A percentile compares a stretch with the other conserved stretches of the same genome.
Conservation (phyloP, 1,140 invertebrate genomes). For the Microplitis mediator region DNA sequence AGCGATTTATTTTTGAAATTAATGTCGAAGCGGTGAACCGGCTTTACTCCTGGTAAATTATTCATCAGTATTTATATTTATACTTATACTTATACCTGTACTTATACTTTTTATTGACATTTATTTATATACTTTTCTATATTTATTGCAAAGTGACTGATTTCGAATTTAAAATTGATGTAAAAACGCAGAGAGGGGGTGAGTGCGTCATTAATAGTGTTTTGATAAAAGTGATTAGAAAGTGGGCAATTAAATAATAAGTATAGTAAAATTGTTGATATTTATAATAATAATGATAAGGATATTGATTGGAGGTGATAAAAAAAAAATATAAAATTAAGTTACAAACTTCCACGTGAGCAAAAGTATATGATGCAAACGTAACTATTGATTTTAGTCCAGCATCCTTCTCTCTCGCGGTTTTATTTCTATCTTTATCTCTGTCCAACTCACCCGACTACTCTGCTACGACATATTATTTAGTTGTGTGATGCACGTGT, state of each 20-base stretch:
- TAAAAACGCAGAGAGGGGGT: too few relatives aligned
- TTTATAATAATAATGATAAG: neutral
- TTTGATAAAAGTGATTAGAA: neutral
- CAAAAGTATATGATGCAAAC: slow-evolving; percentile 39
- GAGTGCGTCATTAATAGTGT: neutral
- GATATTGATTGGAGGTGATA: neutral
- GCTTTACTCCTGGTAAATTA: too few relatives aligned
- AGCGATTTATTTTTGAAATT: too few relatives aligned
- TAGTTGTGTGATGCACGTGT: neutral
- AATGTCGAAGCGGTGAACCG: too few relatives aligned
- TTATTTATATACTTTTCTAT: too few relatives aligned
- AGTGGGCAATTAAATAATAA: neutral
- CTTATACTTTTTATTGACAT: too few relatives aligned
- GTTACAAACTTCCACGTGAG: slow-evolving; percentile 38
- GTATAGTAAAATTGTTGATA: neutral
- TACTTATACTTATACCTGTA: too few relatives aligned
- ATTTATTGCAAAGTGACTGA: too few relatives aligned
- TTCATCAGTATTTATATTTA: too few relatives aligned
- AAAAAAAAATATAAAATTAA: too few relatives aligned
- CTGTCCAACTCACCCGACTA: neutral
- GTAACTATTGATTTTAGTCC: slow-evolving; percentile 50
- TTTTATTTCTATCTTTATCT: neutral
- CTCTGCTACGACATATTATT: neutral
- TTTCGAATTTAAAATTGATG: too few relatives aligned
- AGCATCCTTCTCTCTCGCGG: slow-evolving; percentile 44